Evolutionary conservation across 1,140 invertebrate species (phyloP).

Genomic region (Teleogryllus occipitalis): DNA sequence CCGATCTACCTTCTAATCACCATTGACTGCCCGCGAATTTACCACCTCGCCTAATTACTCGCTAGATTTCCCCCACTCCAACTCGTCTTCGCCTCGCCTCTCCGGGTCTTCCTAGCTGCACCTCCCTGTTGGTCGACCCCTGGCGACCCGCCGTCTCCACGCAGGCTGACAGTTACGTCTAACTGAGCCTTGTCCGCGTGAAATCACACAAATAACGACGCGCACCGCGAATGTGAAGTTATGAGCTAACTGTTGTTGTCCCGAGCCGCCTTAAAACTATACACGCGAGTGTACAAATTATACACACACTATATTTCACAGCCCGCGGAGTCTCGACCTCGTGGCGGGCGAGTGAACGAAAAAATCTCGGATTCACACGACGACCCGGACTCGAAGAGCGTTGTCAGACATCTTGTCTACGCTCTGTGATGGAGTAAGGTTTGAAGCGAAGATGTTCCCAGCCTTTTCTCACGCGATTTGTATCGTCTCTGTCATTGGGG

Average conservation of each 20-base stretch:
- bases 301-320: background rate
- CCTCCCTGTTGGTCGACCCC: too few relatives aligned
- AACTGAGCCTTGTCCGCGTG: background rate
- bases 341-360: background rate
- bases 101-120: too few relatives aligned
- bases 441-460: too few relatives aligned
- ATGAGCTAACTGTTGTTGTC: conserved; percentile 1
- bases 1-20: too few relatives aligned
- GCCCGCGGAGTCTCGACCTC: background rate
- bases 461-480: too few relatives aligned
- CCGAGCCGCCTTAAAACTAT: background rate
- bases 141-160: background rate
- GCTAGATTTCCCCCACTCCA: too few relatives aligned
- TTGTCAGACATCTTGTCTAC: too few relatives aligned
- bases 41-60: too few relatives aligned
- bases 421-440: too few relatives aligned
- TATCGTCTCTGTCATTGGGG: too few relatives aligned
- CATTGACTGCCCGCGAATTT: too few relatives aligned
- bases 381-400: background rate
- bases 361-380: background rate
- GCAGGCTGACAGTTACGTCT: background rate
- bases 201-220: background rate
- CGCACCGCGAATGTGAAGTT: background rate
- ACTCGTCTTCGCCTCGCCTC: too few relatives aligned
- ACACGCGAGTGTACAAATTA: background rate